A percentile compares a stretch with the other conserved stretches of the same genome.
Evolutionary conservation across 1,140 invertebrate species (phyloP).

Genomic region (Drosophila kikkawai): DNA sequence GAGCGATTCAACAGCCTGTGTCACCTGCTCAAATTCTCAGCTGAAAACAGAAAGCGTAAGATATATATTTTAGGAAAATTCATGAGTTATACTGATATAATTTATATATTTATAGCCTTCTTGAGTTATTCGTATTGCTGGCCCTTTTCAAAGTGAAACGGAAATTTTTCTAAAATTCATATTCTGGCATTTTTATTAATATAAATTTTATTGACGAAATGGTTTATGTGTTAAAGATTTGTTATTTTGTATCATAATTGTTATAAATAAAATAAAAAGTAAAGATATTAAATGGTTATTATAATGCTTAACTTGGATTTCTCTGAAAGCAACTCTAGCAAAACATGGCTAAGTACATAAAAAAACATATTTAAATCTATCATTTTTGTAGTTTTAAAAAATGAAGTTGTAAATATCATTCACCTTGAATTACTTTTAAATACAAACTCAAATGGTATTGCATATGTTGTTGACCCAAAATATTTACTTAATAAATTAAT

Average conservation of each 20-base stretch:
- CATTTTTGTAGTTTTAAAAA: no score
- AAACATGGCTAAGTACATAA: no score
- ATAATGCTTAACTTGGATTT: not conserved
- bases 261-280: not conserved
- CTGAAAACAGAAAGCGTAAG: conserved; percentile 33
- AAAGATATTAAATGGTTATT: not conserved
- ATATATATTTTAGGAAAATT: not conserved
- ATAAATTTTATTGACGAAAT: not conserved
- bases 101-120: conserved; percentile 12
- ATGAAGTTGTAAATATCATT: not conserved
- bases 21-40: conserved; percentile 16
- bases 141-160: not conserved
- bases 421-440: not conserved
- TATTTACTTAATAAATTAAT: conserved; percentile 19
- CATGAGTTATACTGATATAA: not conserved
- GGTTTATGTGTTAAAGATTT: not conserved
- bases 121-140: conserved; percentile 9
- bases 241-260: not conserved
- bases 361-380: no score
- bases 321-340: not conserved
- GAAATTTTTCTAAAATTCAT: not conserved
- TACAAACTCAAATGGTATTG: not conserved
- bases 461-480: not conserved
- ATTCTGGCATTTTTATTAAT: not conserved
- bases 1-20: conserved; percentile 21